phyloP scores from a whole-genome alignment of 2,113 vertebrate genomes.

The Probosciger aterrimus region DNA sequence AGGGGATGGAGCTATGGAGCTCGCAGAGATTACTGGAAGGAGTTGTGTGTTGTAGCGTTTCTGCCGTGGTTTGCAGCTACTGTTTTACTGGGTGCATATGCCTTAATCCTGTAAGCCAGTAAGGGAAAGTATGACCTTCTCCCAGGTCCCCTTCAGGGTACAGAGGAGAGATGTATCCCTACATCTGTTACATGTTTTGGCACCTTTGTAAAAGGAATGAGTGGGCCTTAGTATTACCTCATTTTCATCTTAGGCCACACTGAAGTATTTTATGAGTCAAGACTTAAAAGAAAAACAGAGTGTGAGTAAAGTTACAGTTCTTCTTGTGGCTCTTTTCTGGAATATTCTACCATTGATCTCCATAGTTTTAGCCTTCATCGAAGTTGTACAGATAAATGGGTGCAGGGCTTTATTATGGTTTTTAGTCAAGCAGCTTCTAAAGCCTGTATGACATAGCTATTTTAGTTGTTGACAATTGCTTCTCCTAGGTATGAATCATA shows the following conservation, averaged over 20 bases:
- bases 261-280: not conserved
- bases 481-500: not conserved
- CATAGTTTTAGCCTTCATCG: not conserved
- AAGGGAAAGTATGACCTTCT: not conserved
- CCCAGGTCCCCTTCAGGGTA: not conserved
- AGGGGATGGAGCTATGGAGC: not conserved
- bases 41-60: not conserved
- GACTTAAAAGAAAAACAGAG: not conserved
- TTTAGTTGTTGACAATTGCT: not conserved
- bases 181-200: not conserved
- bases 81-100: not conserved
- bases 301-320: not conserved
- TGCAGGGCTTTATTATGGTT: not conserved
- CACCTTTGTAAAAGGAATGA: not conserved
- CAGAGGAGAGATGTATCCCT: not conserved
- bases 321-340: not conserved
- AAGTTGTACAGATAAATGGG: not conserved
- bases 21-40: not conserved
- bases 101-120: not conserved
- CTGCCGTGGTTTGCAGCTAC: not conserved
- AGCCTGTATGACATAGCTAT: not conserved
- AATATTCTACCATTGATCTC: not conserved
- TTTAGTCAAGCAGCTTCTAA: not conserved
- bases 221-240: not conserved
- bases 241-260: not conserved